phyloP scores from a whole-genome alignment of 2,113 vertebrate species.

The Gobius niger region DNA sequence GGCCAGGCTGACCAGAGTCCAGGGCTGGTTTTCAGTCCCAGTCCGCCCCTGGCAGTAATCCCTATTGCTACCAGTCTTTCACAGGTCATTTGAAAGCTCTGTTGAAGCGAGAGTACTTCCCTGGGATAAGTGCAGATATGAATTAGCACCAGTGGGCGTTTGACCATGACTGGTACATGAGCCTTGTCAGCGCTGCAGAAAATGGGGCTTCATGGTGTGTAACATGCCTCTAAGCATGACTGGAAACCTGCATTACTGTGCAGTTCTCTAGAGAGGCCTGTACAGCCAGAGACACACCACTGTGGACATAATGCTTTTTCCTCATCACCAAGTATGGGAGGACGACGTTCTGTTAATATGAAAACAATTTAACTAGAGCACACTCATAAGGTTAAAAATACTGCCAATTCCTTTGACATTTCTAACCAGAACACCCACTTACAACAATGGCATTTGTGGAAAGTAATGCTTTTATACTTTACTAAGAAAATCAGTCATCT shows the following conservation, averaged over 20 bases:
- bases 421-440: no score
- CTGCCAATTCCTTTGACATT: no score
- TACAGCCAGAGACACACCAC: conserved; percentile 1
- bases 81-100: conserved; percentile 3
- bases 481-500: no score
- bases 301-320: background rate
- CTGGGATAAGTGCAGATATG: conserved; percentile 16
- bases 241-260: conserved; percentile 18
- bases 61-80: conserved; percentile 31
- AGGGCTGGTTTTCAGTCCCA: no score
- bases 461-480: no score
- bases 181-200: conserved; percentile 44
- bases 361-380: no score
- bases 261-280: conserved; percentile 23
- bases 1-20: no score
- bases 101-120: conserved; percentile 12
- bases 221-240: conserved; percentile 31
- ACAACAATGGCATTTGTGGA: no score
- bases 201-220: conserved; percentile 18
- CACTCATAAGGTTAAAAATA: no score
- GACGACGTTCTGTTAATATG: no score
- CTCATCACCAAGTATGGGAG: no score
- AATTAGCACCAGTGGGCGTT: background rate
- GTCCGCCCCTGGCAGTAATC: conserved; percentile 3
- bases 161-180: conserved; percentile 15